phyloP scores from a whole-genome alignment of 2,888 invertebrate genomes.

The Amblyjoppa proteus region DNA sequence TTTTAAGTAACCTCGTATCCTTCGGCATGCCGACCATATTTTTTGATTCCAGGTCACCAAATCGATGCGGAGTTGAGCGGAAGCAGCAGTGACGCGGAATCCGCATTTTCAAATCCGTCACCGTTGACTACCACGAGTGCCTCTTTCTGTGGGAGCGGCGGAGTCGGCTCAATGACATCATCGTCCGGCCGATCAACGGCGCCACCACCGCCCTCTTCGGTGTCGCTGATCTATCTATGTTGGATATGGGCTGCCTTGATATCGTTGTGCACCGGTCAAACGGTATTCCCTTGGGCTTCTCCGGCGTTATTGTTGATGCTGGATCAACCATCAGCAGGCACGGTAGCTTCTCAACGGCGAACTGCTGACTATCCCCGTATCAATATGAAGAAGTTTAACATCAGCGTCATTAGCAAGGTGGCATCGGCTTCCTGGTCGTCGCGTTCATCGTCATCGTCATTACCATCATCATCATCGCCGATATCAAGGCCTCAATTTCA shows the following conservation, averaged over 20 bases:
- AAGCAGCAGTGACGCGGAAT: constrained; percentile 69
- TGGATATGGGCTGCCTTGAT: constrained; percentile 85
- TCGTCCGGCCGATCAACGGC: constrained; percentile 84
- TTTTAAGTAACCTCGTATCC: constrained; percentile 9
- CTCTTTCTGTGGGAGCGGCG: constrained; percentile 77
- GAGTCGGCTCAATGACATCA: constrained; percentile 79
- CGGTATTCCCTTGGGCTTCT: constrained; percentile 71
- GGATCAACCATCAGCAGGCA: constrained; percentile 38
- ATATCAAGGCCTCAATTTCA: constrained; percentile 32
- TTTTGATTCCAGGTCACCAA: constrained; percentile 63
- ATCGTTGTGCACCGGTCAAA: constrained; percentile 81
- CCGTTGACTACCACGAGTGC: constrained; percentile 73
- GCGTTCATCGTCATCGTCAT: constrained; percentile 33
- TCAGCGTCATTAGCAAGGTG: constrained; percentile 25
- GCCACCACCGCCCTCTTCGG: constrained; percentile 72
- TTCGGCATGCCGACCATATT: constrained; percentile 30
- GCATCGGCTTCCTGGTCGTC: constrained; percentile 41
- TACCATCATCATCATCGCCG: constrained; percentile 30
- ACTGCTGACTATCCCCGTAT: background rate
- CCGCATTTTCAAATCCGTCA: constrained; percentile 66
- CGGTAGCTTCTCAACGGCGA: constrained; percentile 43
- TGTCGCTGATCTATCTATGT: constrained; percentile 79
- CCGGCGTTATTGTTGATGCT: constrained; percentile 59
- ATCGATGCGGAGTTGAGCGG: constrained; percentile 54
- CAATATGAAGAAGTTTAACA: constrained; percentile 33